Conservation (phyloP, 2,797 vertebrate genomes). For the Mallotus villosus region DNA sequence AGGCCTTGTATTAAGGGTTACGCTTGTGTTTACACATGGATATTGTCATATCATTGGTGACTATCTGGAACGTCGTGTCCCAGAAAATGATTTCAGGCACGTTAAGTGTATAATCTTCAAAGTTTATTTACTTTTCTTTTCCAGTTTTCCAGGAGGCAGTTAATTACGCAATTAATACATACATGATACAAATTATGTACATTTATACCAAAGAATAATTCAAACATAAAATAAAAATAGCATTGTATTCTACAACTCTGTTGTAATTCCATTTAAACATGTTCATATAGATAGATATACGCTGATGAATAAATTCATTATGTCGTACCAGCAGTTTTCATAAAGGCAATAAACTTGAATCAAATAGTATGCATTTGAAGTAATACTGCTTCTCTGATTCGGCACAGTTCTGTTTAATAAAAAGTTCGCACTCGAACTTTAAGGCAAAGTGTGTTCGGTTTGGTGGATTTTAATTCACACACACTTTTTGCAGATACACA, state of each 20-base stretch:
- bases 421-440: constrained; percentile 81
- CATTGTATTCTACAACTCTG: constrained; percentile 80
- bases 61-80: neutral
- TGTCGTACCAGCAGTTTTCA: constrained; percentile 80
- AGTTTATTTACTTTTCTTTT: constrained; percentile 83
- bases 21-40: neutral
- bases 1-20: neutral
- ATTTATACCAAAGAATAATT: constrained; percentile 82
- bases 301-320: constrained; percentile 82
- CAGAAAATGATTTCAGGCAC: constrained; percentile 35
- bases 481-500: constrained; percentile 82
- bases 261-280: constrained; percentile 78
- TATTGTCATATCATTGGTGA: no score
- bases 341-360: constrained; percentile 80
- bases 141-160: constrained; percentile 79
- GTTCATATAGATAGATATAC: constrained; percentile 82
- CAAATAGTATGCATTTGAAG: constrained; percentile 78
- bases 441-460: constrained; percentile 86
- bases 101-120: constrained; percentile 72
- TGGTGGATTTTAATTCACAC: constrained; percentile 84
- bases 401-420: constrained; percentile 80
- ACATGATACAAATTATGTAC: constrained; percentile 84
- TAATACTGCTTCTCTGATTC: constrained; percentile 80
- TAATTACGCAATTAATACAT: constrained; percentile 85
- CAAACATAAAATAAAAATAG: constrained; percentile 83